Percentiles rank a stretch among this genome's conserved stretches.
phyloP scores from a whole-genome alignment of 2,888 invertebrate species.

The Arrhopalites spinosus region DNA sequence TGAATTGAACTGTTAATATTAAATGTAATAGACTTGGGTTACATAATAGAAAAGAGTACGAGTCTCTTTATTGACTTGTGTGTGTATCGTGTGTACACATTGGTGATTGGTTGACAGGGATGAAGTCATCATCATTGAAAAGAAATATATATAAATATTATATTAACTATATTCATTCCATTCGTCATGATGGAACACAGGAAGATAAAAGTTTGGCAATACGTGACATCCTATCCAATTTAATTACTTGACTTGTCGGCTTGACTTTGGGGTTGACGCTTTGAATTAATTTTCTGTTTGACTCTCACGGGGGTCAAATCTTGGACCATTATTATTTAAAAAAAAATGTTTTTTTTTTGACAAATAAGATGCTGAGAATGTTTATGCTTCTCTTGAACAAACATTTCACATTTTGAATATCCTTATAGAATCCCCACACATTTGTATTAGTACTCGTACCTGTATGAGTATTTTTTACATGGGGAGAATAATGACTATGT shows the following conservation, averaged over 20 bases:
- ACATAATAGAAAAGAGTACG: too few species aligned
- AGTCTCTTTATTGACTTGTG: too few species aligned
- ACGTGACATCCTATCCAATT: constrained; percentile 9
- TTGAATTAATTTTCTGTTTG: constrained; percentile 17
- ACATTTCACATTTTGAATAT: too few species aligned
- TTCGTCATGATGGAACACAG: neutral
- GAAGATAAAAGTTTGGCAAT: neutral
- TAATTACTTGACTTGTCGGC: constrained; percentile 8
- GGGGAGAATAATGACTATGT: too few species aligned
- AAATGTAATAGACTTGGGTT: too few species aligned
- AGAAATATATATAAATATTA: neutral
- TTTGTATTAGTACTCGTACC: too few species aligned
- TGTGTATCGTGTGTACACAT: too few species aligned
- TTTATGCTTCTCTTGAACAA: neutral
- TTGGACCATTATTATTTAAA: neutral
- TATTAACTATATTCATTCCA: neutral
- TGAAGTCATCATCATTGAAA: too few species aligned
- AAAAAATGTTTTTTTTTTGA: neutral
- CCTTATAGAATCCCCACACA: too few species aligned
- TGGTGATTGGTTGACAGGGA: too few species aligned
- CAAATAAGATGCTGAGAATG: neutral
- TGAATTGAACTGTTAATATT: too few species aligned
- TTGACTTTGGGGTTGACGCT: constrained; percentile 18
- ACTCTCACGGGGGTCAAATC: constrained; percentile 3
- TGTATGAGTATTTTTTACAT: too few species aligned